Evolutionary conservation across 2,113 vertebrate genomes (phyloP).

Genomic region (Petroica traversi): DNA sequence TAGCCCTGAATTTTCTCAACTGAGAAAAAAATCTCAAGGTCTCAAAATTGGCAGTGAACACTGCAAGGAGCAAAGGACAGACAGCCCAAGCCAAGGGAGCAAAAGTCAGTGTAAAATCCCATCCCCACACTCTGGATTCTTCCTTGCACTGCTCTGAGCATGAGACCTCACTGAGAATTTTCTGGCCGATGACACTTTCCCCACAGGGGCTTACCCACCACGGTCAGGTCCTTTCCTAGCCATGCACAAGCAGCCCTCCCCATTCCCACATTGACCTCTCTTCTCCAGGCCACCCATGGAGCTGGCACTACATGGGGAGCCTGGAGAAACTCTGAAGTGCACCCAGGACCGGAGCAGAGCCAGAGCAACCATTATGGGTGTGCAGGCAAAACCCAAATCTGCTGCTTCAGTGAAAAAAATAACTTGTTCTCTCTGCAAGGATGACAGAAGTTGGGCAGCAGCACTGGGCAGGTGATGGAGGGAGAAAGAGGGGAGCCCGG

Average conservation of each 20-base stretch:
- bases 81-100: background rate
- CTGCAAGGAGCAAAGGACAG: background rate
- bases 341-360: background rate
- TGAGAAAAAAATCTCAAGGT: background rate
- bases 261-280: background rate
- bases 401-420: background rate
- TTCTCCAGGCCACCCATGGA: background rate
- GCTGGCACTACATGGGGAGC: background rate
- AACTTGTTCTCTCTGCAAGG: background rate
- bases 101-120: background rate
- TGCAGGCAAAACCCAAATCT: background rate
- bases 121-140: background rate
- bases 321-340: background rate
- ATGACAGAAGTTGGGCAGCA: background rate
- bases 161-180: fast-evolving
- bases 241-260: background rate
- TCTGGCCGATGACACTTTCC: background rate
- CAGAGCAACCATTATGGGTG: background rate
- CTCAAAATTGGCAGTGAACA: background rate
- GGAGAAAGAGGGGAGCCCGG: background rate
- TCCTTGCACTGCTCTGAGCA: background rate
- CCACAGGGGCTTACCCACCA: background rate
- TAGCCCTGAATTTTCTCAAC: background rate
- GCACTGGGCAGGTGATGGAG: background rate
- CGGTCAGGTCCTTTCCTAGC: background rate